Conservation (phyloP, 2,113 vertebrate genomes). For the Garra rufa region DNA sequence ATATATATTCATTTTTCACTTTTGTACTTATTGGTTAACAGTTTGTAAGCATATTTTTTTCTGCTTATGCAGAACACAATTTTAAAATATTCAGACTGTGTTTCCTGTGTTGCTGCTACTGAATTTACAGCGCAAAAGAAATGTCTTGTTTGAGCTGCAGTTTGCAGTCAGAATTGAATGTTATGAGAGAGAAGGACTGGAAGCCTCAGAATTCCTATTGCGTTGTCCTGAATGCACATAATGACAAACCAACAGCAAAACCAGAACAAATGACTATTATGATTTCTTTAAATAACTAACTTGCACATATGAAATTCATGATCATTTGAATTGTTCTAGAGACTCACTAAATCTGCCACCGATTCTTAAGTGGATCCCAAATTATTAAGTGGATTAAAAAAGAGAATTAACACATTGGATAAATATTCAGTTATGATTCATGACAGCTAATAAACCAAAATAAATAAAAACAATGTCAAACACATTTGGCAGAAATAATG, state of each 20-base stretch:
- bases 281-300: background rate
- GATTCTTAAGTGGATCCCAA: background rate
- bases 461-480: background rate
- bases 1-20: background rate
- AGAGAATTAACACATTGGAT: background rate
- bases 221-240: background rate
- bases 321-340: background rate
- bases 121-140: background rate
- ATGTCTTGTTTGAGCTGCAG: background rate
- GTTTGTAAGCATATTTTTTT: background rate
- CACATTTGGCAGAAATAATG: background rate
- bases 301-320: background rate
- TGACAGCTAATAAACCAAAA: background rate
- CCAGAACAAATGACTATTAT: background rate
- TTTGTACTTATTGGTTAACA: background rate
- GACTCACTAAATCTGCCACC: background rate
- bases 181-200: background rate
- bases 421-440: too few relatives aligned
- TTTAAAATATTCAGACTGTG: background rate
- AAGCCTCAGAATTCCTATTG: background rate
- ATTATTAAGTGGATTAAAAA: background rate
- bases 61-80: background rate
- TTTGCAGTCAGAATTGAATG: background rate
- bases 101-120: background rate
- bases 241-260: conserved; percentile 7